These are phyloP conservation scores for Thymelicus lineola DNA, from an alignment of 2,888 invertebrate genomes.

Conservation along the genomic window DNA sequence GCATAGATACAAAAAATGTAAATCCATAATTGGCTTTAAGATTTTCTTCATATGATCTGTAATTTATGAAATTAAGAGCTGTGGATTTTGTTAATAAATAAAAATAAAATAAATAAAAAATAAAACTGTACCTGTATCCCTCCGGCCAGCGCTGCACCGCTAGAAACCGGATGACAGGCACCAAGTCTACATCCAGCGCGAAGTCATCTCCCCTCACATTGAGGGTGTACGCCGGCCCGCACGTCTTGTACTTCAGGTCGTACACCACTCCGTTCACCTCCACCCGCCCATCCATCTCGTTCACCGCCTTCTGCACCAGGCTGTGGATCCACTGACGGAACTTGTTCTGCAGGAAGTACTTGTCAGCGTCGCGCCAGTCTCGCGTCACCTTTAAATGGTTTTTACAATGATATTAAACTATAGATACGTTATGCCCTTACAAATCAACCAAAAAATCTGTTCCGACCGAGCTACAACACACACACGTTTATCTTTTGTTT, in stretches of 20 bases:
- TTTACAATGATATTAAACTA: no score
- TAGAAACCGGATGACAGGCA: conserved; percentile 79
- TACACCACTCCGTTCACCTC: conserved; percentile 61
- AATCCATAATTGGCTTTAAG: no score
- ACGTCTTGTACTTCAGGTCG: conserved; percentile 64
- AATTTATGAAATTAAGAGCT: no score
- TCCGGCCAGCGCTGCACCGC: conserved; percentile 69
- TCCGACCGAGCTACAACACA: no score
- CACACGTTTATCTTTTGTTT: no score
- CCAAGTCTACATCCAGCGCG: conserved; percentile 79
- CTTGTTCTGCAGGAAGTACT: conserved; percentile 75
- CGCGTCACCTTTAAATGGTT: conserved; percentile 51
- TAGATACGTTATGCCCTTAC: no score
- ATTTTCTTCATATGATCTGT: no score
- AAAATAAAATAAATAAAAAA: no score
- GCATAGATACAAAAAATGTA: no score
- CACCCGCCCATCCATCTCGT: conserved; percentile 61
- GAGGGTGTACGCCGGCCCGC: conserved; percentile 85
- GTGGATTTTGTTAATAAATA: no score
- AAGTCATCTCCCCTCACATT: conserved; percentile 53
- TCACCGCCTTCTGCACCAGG: conserved; percentile 72
- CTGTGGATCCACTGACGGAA: conserved; percentile 84
- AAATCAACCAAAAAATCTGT: no score
- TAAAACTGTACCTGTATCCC: conserved; percentile 60
- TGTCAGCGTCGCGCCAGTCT: conserved; percentile 73